A percentile compares a stretch with the other conserved stretches of the same genome.
Evolutionary conservation across 2,797 vertebrate genomes (phyloP).

Genomic region (Pachyuromys duprasi): DNA sequence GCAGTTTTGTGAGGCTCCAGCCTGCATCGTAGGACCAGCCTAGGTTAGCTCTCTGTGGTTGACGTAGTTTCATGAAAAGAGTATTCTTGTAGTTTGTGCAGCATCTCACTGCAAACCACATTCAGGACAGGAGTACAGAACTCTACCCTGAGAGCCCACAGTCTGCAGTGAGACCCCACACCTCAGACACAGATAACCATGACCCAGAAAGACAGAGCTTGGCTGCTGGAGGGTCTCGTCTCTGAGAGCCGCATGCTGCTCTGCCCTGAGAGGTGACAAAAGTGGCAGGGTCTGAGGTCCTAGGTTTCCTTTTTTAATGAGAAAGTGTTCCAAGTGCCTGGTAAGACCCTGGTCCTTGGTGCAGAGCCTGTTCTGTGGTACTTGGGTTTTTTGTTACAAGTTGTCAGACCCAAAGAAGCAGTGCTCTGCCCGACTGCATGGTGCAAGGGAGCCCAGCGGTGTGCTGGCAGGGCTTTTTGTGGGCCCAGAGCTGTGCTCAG

Average conservation of each 20-base stretch:
- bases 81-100: background rate
- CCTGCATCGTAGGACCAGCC: background rate
- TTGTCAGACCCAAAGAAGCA: background rate
- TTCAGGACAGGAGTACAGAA: background rate
- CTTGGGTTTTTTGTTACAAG: background rate
- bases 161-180: background rate
- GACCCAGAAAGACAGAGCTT: background rate
- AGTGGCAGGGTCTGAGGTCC: conserved; percentile 85
- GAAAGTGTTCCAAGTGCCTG: conserved; percentile 91
- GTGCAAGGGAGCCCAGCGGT: background rate
- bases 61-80: conserved; percentile 16
- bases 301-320: conserved; percentile 73
- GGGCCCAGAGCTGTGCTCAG: background rate
- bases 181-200: background rate
- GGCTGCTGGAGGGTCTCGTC: background rate
- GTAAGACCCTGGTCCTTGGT: conserved; percentile 84
- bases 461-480: background rate
- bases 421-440: background rate
- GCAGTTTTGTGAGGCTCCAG: background rate
- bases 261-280: conserved; percentile 59
- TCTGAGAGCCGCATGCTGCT: background rate
- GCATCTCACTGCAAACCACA: conserved; percentile 16
- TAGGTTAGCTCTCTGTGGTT: no score
- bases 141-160: background rate
- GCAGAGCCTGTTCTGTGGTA: conserved; percentile 68